phyloP scores from a whole-genome alignment of 2,888 invertebrate species.

The Dinocampus coccinellae region DNA sequence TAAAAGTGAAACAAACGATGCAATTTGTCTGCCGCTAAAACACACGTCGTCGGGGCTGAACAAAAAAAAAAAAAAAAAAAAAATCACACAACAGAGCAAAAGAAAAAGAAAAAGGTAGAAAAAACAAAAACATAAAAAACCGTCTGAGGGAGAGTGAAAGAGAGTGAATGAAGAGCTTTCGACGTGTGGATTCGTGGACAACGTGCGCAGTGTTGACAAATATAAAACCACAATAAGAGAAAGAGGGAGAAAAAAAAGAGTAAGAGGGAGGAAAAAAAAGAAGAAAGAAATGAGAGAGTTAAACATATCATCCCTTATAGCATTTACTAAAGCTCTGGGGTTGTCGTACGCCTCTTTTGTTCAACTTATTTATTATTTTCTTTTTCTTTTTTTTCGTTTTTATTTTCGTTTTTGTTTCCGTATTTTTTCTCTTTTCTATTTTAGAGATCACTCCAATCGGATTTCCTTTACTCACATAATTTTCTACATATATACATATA shows the following conservation, averaged over 20 bases:
- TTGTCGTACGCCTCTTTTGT: no score
- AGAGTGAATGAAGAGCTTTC: slow-evolving; percentile 36
- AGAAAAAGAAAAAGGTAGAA: background rate
- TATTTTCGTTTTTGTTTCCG: no score
- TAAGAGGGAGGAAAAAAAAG: background rate
- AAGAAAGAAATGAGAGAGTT: slow-evolving; percentile 5
- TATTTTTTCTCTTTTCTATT: no score
- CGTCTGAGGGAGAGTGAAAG: no score
- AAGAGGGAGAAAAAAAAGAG: background rate
- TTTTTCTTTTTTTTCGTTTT: no score
- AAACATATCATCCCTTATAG: slow-evolving; percentile 17
- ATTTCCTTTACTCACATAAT: slow-evolving; percentile 25
- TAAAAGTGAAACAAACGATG: slow-evolving; percentile 35
- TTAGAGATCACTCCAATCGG: slow-evolving; percentile 29
- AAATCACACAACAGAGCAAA: no score
- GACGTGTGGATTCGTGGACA: slow-evolving; percentile 40
- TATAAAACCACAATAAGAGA: background rate
- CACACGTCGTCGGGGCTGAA: background rate
- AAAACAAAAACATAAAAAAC: background rate
- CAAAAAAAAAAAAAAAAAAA: background rate
- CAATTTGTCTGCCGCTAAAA: slow-evolving; percentile 37
- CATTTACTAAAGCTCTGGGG: slow-evolving; percentile 19
- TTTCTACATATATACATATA: slow-evolving; percentile 5
- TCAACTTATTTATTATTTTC: no score
- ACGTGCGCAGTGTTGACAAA: background rate